Base-by-base conservation (phyloP, 2,113 vertebrate species). In the Sminthopsis crassicaudata region DNA sequence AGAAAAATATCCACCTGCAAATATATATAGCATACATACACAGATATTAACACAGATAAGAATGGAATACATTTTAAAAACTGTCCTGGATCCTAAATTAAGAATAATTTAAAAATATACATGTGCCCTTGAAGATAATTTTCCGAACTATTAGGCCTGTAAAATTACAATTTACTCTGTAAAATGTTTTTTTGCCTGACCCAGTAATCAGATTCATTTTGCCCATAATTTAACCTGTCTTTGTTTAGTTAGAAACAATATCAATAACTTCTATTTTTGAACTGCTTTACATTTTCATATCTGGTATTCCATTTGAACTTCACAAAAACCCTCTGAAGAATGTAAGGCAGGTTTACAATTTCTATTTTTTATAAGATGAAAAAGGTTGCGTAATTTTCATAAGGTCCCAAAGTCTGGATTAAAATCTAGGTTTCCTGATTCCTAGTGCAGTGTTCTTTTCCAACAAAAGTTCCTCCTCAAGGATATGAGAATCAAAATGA, bases 1-100 rank as follows among this genome's bases (percentile, higher is more conserved):
- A 10, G 97, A 98, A 54, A 99, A 94, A 97, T 99, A 99, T 91
- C 98, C 98, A 92, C 99, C 99, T 99, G 98, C 8, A 98, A 97
- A 97, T 26, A 94, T 11, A 60, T 25, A 46, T 30, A 5, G 92
- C 1, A 42, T 2, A 67, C 19, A 84, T 2, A 84, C 23, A 36
- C 3, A 36, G 36, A 25, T 30, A 84, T 19, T 84, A 84, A 84
- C 6, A 22, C 67, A 84, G 23, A 84, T 23, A 42, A 84, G 36
- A 84, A 84, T 84, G 19, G 67, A 8, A 42, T 8, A 84, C 67
- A 84, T 84, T 84, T 84, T 23, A 84, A 36, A 84, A 84, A 84
- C 2, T 84, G 19, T 42, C 19, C 36, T 84, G 19, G 19, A 6
- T 84, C 12, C 60, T 36, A 84, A 84, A 84, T 84, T 22, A 84